Evolutionary conservation across 2,113 vertebrate genomes (phyloP).

Genomic region (Lampris incognitus): DNA sequence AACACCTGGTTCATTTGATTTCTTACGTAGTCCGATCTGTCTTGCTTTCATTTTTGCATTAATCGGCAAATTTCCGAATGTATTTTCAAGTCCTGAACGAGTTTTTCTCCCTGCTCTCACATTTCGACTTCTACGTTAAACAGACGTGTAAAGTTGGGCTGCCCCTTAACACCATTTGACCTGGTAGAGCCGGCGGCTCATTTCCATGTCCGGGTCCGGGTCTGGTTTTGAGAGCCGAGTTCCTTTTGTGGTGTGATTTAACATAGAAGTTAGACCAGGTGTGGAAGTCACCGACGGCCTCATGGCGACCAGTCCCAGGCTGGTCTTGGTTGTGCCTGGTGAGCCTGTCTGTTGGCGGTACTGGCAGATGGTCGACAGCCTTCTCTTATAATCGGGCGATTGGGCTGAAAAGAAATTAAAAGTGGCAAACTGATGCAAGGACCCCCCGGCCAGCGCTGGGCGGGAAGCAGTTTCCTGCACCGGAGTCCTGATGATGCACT

Average conservation of each 20-base stretch:
- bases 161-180: conserved; percentile 20
- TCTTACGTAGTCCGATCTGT: conserved; percentile 28
- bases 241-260: conserved; percentile 7
- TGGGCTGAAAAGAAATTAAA: neutral
- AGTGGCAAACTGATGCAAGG: neutral
- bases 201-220: neutral
- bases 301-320: neutral
- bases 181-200: conserved; percentile 56
- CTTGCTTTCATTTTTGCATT: neutral
- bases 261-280: conserved; percentile 1
- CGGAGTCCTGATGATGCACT: conserved; percentile 44
- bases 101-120: neutral
- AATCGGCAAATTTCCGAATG: neutral
- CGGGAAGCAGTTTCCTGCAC: conserved; percentile 9
- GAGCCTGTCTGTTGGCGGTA: neutral
- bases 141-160: neutral
- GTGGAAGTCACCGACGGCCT: neutral
- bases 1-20: conserved; percentile 50
- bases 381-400: neutral
- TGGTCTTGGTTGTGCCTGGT: neutral
- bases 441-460: conserved; percentile 15
- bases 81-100: neutral
- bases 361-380: neutral
- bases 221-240: conserved; percentile 17
- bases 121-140: too few relatives aligned